These are phyloP conservation scores for Yponomeuta malinellus DNA, from an alignment of 2,888 invertebrate species.

Conservation along the genomic window DNA sequence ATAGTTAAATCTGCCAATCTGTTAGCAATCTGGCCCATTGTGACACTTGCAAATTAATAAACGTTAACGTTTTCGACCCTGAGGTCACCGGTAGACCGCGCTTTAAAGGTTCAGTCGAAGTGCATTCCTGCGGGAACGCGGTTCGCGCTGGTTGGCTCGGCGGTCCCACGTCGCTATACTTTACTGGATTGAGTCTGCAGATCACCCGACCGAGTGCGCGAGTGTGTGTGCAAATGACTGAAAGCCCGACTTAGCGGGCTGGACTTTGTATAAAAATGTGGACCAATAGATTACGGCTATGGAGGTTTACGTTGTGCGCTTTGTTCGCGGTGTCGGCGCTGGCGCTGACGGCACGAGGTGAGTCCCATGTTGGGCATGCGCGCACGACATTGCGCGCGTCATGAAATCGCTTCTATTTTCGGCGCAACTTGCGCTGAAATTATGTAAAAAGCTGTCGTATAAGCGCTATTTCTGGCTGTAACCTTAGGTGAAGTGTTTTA, in stretches of 20 bases:
- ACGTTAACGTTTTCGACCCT: slow-evolving; percentile 4
- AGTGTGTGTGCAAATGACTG: slow-evolving; percentile 74
- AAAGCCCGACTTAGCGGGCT: slow-evolving; percentile 62
- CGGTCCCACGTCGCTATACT: slow-evolving; percentile 40
- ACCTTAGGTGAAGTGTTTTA: slow-evolving; percentile 61
- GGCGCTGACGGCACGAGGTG: slow-evolving; percentile 60
- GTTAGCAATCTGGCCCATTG: neutral
- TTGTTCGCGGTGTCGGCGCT: slow-evolving; percentile 57
- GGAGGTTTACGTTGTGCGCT: slow-evolving; percentile 71
- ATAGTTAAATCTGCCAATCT: slow-evolving; percentile 31
- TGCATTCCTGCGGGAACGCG: slow-evolving; percentile 54
- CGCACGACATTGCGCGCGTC: slow-evolving; percentile 44
- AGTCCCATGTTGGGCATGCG: slow-evolving; percentile 34
- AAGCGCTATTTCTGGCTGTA: slow-evolving; percentile 70
- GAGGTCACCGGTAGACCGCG: slow-evolving; percentile 28
- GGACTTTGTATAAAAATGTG: slow-evolving; percentile 65
- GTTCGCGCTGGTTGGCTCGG: slow-evolving; percentile 39
- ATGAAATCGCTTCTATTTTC: slow-evolving; percentile 67
- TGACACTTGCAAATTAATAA: slow-evolving; percentile 13
- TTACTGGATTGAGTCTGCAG: slow-evolving; percentile 57
- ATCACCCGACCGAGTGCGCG: slow-evolving; percentile 69
- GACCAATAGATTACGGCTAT: slow-evolving; percentile 68
- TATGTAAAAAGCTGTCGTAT: slow-evolving; percentile 75
- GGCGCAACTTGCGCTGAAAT: slow-evolving; percentile 74
- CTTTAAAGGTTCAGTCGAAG: slow-evolving; percentile 50